Evolutionary conservation across 2,888 invertebrate genomes (phyloP), one percentile per base, ranked within the genome.

Genomic region (Oscheius sp.): DNA sequence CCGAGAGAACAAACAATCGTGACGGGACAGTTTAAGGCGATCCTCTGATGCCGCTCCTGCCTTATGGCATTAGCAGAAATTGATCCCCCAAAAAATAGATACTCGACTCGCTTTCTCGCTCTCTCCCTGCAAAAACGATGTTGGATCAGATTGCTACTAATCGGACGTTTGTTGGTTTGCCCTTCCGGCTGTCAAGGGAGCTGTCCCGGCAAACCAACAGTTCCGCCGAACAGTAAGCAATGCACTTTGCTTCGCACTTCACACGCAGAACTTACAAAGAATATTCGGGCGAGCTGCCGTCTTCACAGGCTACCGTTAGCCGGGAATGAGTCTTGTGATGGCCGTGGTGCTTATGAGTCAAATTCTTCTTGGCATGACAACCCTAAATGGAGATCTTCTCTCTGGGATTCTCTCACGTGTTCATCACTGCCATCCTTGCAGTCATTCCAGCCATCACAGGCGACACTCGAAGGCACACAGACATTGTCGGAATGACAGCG

Each of bases 221-320:
- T n/a, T n/a, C n/a, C n/a, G n/a, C n/a, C n/a, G n/a, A n/a, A n/a
- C n/a, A 61, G 45, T 61, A 61, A 61, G 61, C 61, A 61, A 27
- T 27, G 61, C 61, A 61, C 61, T 61, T 61, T 61, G 42, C 45
- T 25, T 15, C 17, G 34, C 55, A 34, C 55, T 55, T 55, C 33
- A 34, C 55, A 25, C 55, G 69, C 71, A 76, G 69, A 68, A 65
- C 82, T 71, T 42, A 83, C 83, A 84, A 64, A 65, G 79, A 79
- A 73, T 76, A 85, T 53, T 86, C 84, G 3, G 86, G 85, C 20
- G 75, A 58, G 2, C 76, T 68, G 12, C 84, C 84, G 71, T 85
- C 86, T n/a, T 79, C 78, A 52, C 86, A 86, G 10, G 77, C 46
- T 3, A 77, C 80, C 10, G 84, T 85, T 3, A 75, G 70, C 37